Evolutionary conservation across 1,140 invertebrate species (phyloP).

Genomic region (Panulirus ornatus): DNA sequence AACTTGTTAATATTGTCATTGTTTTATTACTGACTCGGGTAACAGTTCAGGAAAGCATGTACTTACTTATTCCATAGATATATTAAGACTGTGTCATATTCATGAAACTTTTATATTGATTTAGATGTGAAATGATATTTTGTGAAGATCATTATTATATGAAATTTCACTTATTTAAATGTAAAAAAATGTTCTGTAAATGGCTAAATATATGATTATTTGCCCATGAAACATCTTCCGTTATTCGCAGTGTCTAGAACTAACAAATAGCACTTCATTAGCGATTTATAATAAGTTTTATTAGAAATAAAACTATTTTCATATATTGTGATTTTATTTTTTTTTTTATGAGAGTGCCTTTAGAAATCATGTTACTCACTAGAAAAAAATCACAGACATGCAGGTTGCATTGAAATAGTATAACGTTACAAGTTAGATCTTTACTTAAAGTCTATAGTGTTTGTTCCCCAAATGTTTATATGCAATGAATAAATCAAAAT

Average conservation of each 20-base stretch:
- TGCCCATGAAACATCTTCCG: background rate
- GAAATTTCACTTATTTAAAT: background rate
- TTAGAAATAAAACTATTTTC: background rate
- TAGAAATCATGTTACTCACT: no score
- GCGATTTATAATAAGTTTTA: no score
- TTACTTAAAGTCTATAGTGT: no score
- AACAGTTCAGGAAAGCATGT: background rate
- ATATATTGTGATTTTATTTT: background rate
- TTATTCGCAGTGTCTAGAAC: background rate
- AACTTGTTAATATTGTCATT: conserved; percentile 38
- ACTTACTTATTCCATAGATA: background rate
- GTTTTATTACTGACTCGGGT: background rate
- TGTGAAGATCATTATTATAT: background rate
- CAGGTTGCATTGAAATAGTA: no score
- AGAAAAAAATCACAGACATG: no score
- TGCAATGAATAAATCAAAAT: no score
- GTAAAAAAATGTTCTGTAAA: background rate
- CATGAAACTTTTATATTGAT: background rate
- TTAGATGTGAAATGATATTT: background rate
- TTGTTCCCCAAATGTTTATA: no score
- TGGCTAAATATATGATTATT: conserved; percentile 1
- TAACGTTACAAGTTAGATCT: no score
- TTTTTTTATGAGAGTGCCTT: no score
- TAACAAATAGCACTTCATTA: background rate
- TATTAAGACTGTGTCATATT: background rate